Percentiles rank a stretch among this genome's conserved stretches.
Evolutionary conservation across 2,888 invertebrate species (phyloP).

Genomic region (Meteorus colon): DNA sequence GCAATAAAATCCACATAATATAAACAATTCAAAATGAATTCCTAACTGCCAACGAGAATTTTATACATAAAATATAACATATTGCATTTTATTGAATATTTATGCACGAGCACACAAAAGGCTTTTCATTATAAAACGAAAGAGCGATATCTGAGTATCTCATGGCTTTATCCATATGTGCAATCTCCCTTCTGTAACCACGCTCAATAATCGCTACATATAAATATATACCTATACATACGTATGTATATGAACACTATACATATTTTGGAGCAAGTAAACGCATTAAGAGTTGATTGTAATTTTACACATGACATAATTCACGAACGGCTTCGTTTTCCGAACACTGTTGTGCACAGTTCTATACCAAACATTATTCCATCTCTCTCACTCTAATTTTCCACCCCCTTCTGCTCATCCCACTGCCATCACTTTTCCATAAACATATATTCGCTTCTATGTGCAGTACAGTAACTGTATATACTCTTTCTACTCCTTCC

Average conservation of each 20-base stretch:
- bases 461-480: not conserved
- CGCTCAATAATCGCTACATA: slow-evolving; percentile 1
- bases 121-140: no score
- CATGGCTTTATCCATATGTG: not conserved
- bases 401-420: not conserved
- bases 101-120: no score
- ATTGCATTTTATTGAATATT: no score
- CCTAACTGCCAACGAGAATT: no score
- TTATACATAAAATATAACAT: no score
- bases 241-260: not conserved
- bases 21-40: no score
- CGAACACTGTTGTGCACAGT: slow-evolving; percentile 42
- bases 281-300: slow-evolving; percentile 64
- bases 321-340: slow-evolving; percentile 52
- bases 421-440: slow-evolving; percentile 42
- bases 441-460: slow-evolving; percentile 24
- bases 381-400: slow-evolving; percentile 20
- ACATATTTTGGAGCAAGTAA: slow-evolving; percentile 53
- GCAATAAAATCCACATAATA: no score
- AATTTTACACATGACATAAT: slow-evolving; percentile 68
- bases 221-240: not conserved
- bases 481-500: slow-evolving; percentile 12
- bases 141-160: not conserved
- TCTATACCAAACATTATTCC: not conserved
- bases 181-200: not conserved